Evolutionary conservation across 2,797 vertebrate species (phyloP).

Genomic region (Bufotes viridis): DNA sequence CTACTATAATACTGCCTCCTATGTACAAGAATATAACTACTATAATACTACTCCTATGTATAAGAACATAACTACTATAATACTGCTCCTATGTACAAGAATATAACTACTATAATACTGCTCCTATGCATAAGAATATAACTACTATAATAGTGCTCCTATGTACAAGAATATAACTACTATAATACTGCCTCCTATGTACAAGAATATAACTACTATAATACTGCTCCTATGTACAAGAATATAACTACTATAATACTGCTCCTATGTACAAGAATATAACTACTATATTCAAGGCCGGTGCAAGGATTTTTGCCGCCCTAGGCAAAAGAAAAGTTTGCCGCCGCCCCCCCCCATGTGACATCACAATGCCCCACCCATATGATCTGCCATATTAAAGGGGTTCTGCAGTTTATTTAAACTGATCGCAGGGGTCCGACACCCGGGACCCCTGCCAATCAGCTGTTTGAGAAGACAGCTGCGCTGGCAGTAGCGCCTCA

Average conservation of each 20-base stretch:
- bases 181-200: background rate
- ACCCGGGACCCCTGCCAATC: too few relatives aligned
- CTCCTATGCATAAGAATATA: background rate
- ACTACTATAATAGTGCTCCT: constrained; percentile 10
- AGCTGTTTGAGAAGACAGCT: too few relatives aligned
- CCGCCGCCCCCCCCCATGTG: too few relatives aligned
- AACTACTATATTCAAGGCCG: constrained; percentile 5
- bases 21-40: background rate
- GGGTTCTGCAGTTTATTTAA: too few relatives aligned
- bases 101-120: constrained; percentile 11
- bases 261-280: background rate
- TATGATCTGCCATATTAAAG: too few relatives aligned
- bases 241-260: constrained; percentile 14
- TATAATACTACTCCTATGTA: background rate
- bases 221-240: background rate
- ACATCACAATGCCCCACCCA: too few relatives aligned
- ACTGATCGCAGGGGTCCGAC: too few relatives aligned
- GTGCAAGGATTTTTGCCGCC: too few relatives aligned
- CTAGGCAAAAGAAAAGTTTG: too few relatives aligned
- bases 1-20: constrained; percentile 1
- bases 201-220: constrained; percentile 1
- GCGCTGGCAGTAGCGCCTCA: too few relatives aligned
- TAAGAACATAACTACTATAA: constrained; percentile 3
- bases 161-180: constrained; percentile 2
- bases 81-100: background rate